phyloP scores from a whole-genome alignment of 2,113 vertebrate species.

The Zonotrichia leucophrys region DNA sequence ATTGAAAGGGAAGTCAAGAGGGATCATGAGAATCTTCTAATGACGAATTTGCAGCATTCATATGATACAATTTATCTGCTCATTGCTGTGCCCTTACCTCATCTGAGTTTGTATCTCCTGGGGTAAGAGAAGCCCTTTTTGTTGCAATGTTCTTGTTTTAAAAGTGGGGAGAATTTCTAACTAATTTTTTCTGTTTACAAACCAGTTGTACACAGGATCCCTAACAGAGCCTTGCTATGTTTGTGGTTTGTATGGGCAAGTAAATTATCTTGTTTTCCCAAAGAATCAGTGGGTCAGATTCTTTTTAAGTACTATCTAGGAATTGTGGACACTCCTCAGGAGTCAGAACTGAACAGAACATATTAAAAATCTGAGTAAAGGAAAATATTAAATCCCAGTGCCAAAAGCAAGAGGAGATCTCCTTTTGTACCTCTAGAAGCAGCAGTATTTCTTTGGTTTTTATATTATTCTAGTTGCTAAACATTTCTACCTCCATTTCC shows the following conservation, averaged over 20 bases:
- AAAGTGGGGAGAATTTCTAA: neutral
- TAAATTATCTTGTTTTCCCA: neutral
- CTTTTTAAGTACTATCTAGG: neutral
- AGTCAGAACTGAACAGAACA: neutral
- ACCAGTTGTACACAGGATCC: neutral
- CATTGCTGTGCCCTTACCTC: neutral
- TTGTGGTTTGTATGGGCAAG: neutral
- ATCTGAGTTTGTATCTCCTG: neutral
- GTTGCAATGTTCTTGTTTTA: neutral
- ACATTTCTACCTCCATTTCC: neutral
- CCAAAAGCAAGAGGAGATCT: neutral
- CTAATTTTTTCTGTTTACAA: neutral
- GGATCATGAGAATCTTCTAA: neutral
- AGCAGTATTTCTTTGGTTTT: neutral
- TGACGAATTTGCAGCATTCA: neutral
- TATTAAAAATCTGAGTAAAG: neutral
- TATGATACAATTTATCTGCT: neutral
- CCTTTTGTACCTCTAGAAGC: neutral
- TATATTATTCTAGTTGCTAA: neutral
- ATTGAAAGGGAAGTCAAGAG: neutral
- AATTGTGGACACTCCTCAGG: neutral
- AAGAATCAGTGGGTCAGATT: neutral
- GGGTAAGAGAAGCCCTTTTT: neutral
- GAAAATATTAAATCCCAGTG: neutral
- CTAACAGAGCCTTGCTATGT: neutral